Evolutionary conservation across 2,113 vertebrate species (phyloP).

Genomic region (Bubo scandiacus): DNA sequence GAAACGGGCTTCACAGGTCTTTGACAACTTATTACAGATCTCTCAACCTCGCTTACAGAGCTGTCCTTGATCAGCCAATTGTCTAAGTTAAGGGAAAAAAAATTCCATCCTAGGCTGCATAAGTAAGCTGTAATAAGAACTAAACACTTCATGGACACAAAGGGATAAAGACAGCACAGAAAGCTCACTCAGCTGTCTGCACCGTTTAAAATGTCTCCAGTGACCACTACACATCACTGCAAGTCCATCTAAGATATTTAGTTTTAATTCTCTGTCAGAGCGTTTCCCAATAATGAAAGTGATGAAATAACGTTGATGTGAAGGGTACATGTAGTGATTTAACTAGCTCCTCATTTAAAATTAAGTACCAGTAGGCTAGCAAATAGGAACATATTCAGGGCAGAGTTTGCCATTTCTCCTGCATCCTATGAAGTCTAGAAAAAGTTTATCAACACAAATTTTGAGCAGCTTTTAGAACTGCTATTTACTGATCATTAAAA

Average conservation of each 20-base stretch:
- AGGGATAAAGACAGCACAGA: constrained; percentile 12
- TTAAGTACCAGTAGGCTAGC: background rate
- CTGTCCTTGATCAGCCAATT: constrained; percentile 47
- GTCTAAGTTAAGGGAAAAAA: background rate
- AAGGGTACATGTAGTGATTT: background rate
- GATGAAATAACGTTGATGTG: background rate
- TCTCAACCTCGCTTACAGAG: background rate
- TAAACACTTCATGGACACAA: constrained; percentile 2
- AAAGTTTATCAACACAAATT: background rate
- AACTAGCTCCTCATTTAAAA: background rate
- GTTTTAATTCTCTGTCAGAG: background rate
- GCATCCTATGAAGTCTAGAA: background rate
- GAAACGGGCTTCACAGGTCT: background rate
- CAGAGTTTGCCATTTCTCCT: background rate
- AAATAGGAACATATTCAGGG: background rate
- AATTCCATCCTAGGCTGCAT: background rate
- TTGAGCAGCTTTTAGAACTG: background rate
- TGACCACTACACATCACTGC: background rate
- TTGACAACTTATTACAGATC: constrained; percentile 27
- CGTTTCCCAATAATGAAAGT: background rate
- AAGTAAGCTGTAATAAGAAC: constrained; percentile 25
- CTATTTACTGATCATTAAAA: background rate
- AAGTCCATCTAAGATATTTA: background rate
- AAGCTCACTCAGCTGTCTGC: background rate
- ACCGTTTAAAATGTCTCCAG: constrained; percentile 7